Conservation (phyloP, 2,113 vertebrate genomes). For the Malurus alboscapulatus region DNA sequence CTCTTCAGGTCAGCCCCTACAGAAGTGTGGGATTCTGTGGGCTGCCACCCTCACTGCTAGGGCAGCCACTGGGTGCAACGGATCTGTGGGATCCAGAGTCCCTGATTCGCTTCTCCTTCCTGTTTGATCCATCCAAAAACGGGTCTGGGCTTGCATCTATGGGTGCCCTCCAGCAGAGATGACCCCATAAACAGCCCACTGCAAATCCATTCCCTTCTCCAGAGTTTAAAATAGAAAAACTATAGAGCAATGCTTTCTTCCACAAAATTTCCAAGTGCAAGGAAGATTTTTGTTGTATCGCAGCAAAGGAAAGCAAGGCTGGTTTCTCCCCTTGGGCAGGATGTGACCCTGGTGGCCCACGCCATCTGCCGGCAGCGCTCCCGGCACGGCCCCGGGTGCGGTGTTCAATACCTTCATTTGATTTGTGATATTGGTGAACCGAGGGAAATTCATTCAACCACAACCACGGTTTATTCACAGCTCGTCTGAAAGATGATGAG, state of each 20-base stretch:
- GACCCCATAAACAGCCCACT: not conserved
- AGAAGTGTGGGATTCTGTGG: not conserved
- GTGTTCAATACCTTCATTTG: not conserved
- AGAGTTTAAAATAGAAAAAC: not conserved
- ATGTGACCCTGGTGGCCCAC: accelerated
- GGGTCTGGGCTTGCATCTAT: not conserved
- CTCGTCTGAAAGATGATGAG: not conserved
- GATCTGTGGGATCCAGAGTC: not conserved
- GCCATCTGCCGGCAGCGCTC: not conserved
- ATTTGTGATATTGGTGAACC: accelerated
- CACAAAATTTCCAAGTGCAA: not conserved
- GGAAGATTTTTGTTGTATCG: not conserved
- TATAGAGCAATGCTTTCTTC: not conserved
- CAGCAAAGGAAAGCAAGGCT: not conserved
- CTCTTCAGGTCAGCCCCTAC: not conserved
- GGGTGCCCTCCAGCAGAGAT: not conserved
- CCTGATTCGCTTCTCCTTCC: not conserved
- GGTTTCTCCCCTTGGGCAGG: not conserved
- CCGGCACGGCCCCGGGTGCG: accelerated
- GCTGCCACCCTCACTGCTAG: not conserved
- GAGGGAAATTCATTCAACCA: not conserved
- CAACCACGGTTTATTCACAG: not conserved
- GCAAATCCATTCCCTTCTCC: not conserved
- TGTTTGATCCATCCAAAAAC: accelerated
- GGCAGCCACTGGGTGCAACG: not conserved